These are phyloP conservation scores for Acrobasis repandana DNA, from an alignment of 2,888 invertebrate genomes.

Conservation along the genomic window DNA sequence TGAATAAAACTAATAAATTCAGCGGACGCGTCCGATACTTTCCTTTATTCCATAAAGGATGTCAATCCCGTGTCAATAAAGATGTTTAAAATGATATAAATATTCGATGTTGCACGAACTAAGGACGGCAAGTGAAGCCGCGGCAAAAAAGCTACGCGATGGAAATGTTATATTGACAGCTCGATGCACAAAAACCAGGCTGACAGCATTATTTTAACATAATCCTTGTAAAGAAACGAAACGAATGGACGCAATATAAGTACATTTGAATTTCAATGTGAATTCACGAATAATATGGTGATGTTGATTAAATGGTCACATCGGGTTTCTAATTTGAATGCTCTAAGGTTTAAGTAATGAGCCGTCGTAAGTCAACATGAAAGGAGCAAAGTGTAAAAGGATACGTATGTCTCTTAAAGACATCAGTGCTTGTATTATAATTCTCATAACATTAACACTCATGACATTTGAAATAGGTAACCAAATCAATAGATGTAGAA, in stretches of 20 bases:
- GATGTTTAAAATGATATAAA: constrained; percentile 78
- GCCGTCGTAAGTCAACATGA: constrained; percentile 23
- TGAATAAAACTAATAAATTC: constrained; percentile 46
- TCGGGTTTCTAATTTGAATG: constrained; percentile 62
- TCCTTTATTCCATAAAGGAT: constrained; percentile 60
- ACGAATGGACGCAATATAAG: constrained; percentile 74
- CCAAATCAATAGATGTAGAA: too few species aligned
- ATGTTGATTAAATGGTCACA: constrained; percentile 68
- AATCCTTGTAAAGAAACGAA: constrained; percentile 76
- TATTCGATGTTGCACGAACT: constrained; percentile 68
- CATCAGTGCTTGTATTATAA: constrained; percentile 1
- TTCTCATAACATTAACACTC: not conserved
- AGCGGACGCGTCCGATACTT: constrained; percentile 51
- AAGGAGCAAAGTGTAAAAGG: constrained; percentile 17
- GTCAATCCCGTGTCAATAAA: constrained; percentile 78
- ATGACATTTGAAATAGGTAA: not conserved
- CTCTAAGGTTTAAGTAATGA: constrained; percentile 39
- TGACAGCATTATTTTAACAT: constrained; percentile 79
- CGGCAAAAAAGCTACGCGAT: constrained; percentile 73
- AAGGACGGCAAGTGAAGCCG: constrained; percentile 62
- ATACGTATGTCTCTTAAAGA: not conserved
- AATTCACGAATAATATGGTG: constrained; percentile 67
- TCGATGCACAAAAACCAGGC: constrained; percentile 78
- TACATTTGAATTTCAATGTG: constrained; percentile 77
- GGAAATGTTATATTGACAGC: constrained; percentile 81